Percentiles rank a stretch among this genome's conserved stretches.
Conservation (phyloP, 2,888 invertebrate genomes). For the Drosophila nr. medialis region DNA sequence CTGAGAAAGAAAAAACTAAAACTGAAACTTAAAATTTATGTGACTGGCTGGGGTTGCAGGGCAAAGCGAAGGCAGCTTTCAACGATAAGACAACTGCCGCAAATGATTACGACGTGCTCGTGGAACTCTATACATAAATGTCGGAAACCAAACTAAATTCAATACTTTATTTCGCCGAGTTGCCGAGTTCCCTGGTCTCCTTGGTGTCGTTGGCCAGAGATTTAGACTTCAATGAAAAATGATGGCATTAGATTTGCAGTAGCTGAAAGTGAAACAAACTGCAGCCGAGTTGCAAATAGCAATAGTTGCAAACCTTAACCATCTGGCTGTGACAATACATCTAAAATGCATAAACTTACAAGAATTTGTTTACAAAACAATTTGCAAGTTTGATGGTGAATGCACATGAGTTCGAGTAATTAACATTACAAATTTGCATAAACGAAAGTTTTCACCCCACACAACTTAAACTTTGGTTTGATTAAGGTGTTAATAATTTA, state of each 20-base stretch:
- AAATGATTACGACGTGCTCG: conserved; percentile 76
- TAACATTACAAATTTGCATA: conserved; percentile 64
- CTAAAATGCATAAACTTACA: conserved; percentile 6
- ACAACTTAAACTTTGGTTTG: conserved; percentile 45
- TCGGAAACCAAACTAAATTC: conserved; percentile 68
- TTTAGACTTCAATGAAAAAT: conserved; percentile 61
- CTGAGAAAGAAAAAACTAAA: neutral
- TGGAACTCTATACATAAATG: conserved; percentile 63
- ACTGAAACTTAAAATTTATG: conserved; percentile 23
- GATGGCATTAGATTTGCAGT: conserved; percentile 53
- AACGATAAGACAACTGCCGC: conserved; percentile 73
- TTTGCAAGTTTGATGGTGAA: conserved; percentile 35
- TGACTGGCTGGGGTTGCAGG: conserved; percentile 2
- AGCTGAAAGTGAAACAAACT: conserved; percentile 11
- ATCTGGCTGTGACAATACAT: conserved; percentile 13
- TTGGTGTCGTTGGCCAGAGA: conserved; percentile 23
- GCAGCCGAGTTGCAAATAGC: conserved; percentile 17
- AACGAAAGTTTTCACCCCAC: conserved; percentile 51
- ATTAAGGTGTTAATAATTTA: conserved; percentile 75
- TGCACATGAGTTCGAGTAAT: conserved; percentile 68
- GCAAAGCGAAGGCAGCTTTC: conserved; percentile 50
- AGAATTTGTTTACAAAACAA: conserved; percentile 16
- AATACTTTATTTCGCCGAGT: conserved; percentile 63
- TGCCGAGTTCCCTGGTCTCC: conserved; percentile 42
- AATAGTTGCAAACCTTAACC: neutral